phyloP scores from a whole-genome alignment of 1,140 invertebrate species.

The Rhizoglyphus robini region DNA sequence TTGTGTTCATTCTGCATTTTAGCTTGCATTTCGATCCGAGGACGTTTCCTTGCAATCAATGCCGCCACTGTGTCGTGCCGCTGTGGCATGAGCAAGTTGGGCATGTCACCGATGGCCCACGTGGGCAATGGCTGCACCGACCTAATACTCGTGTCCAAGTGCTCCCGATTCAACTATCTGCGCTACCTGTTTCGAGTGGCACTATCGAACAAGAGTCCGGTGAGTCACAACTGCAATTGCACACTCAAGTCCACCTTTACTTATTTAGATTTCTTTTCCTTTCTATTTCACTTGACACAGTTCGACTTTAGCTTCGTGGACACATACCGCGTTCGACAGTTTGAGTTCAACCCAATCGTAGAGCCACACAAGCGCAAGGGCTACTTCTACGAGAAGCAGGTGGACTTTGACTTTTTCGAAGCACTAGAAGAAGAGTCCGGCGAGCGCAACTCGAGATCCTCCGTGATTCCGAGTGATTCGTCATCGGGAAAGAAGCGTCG shows the following conservation, averaged over 20 bases:
- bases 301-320: conserved; percentile 63
- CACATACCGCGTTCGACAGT: conserved; percentile 48
- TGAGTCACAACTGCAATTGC: too few species aligned
- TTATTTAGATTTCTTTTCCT: conserved; percentile 8
- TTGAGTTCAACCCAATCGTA: conserved; percentile 23
- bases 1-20: conserved; percentile 16
- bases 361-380: conserved; percentile 15
- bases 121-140: conserved; percentile 66
- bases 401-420: conserved; percentile 11
- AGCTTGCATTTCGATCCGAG: conserved; percentile 38
- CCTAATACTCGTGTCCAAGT: conserved; percentile 57
- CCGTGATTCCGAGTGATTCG: not conserved
- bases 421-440: conserved; percentile 28
- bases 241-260: not conserved
- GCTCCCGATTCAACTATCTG: conserved; percentile 56
- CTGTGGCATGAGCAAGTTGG: conserved; percentile 54
- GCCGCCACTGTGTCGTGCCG: conserved; percentile 63
- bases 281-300: conserved; percentile 32
- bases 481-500: conserved; percentile 13
- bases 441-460: not conserved
- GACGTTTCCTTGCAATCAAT: conserved; percentile 61
- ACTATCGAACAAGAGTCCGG: conserved; percentile 40
- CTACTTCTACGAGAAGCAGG: conserved; percentile 5
- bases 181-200: conserved; percentile 44
- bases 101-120: conserved; percentile 62